Evolutionary conservation across 2,888 invertebrate genomes (phyloP).

Genomic region (Patella depressa): DNA sequence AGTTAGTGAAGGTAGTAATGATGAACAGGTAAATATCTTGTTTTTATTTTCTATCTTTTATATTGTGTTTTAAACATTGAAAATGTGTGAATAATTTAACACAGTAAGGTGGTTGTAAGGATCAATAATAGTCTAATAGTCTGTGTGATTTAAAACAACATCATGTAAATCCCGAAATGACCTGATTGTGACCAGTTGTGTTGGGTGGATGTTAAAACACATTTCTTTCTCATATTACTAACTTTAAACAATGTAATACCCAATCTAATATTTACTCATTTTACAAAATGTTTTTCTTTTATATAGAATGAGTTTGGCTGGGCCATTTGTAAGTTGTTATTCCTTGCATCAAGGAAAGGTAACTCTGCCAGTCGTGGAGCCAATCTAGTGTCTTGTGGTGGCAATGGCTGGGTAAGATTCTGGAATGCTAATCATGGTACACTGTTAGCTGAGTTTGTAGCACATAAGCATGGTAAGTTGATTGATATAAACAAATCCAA

Average conservation of each 20-base stretch:
- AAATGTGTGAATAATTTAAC: background rate
- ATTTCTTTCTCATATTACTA: too few relatives aligned
- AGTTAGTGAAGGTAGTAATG: constrained; percentile 43
- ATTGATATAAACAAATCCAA: background rate
- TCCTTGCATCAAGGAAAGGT: constrained; percentile 60
- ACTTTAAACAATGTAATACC: too few relatives aligned
- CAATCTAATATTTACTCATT: too few relatives aligned
- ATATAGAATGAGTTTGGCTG: constrained; percentile 67
- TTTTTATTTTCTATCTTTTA: background rate
- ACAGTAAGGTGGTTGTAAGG: background rate
- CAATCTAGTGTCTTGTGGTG: constrained; percentile 70
- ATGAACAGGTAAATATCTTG: constrained; percentile 42
- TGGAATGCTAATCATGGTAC: constrained; percentile 58
- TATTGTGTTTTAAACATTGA: background rate
- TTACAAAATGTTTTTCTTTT: background rate
- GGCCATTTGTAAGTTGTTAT: constrained; percentile 62
- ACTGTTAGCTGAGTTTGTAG: constrained; percentile 68
- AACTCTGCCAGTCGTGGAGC: constrained; percentile 60
- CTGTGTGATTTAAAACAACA: background rate
- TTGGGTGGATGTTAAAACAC: too few relatives aligned
- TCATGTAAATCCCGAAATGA: too few relatives aligned
- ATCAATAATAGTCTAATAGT: too few relatives aligned
- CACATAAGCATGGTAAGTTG: constrained; percentile 67
- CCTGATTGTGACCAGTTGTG: too few relatives aligned
- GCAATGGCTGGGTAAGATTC: constrained; percentile 71